Conservation (phyloP, 1,140 invertebrate genomes). For the Apocrypta bakeri region DNA sequence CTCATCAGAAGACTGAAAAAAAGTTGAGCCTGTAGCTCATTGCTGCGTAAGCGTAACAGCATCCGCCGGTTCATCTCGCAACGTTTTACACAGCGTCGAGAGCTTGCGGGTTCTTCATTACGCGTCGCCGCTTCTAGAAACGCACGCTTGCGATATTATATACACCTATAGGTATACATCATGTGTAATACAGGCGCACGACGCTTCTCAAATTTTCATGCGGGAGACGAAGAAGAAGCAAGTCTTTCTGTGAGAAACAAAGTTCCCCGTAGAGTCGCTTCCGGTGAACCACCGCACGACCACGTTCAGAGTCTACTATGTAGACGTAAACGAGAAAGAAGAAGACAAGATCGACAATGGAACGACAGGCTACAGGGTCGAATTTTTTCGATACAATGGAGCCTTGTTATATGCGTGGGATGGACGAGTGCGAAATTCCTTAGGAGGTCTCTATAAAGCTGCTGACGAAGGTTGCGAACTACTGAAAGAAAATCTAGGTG, state of each 20-base stretch:
- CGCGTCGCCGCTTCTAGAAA: not conserved
- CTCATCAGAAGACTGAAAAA: not conserved
- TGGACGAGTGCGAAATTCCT: not conserved
- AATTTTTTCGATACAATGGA: slow-evolving; percentile 3
- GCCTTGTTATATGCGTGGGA: not conserved
- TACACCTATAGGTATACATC: too few species aligned
- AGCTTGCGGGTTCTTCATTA: not conserved
- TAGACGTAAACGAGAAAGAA: not conserved
- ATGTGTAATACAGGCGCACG: not conserved
- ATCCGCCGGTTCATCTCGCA: too few species aligned
- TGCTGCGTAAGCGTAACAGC: too few species aligned
- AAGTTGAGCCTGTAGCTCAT: not conserved
- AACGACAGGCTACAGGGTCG: not conserved
- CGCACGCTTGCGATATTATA: not conserved
- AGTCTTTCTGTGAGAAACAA: slow-evolving; percentile 57
- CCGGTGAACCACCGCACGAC: not conserved
- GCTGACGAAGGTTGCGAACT: not conserved
- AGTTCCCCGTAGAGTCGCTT: not conserved
- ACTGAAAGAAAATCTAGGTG: not conserved
- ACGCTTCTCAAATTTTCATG: not conserved
- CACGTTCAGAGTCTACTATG: too few species aligned
- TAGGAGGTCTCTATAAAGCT: not conserved
- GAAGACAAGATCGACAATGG: not conserved
- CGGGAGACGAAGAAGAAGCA: slow-evolving; percentile 29
- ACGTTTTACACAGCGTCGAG: too few species aligned